phyloP scores from a whole-genome alignment of 2,113 vertebrate species.

The Bubalus kerabau region DNA sequence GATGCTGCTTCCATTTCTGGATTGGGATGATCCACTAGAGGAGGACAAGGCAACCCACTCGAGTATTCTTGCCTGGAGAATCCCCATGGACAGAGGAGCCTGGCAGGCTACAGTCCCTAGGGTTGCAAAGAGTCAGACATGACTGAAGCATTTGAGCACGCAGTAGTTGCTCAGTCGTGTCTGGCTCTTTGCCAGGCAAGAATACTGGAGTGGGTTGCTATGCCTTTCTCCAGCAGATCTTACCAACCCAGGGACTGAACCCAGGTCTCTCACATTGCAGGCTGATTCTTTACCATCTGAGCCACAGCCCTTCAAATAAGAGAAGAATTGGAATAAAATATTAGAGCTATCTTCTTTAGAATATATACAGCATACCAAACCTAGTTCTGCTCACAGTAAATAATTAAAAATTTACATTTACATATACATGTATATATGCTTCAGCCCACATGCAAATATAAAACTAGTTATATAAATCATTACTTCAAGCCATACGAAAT shows the following conservation, averaged over 20 bases:
- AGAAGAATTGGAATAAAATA: not conserved
- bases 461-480: constrained; percentile 21
- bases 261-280: not conserved
- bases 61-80: not conserved
- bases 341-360: not conserved
- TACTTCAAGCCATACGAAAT: not conserved
- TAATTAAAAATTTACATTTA: not conserved
- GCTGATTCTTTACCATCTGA: not conserved
- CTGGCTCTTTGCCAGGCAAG: not conserved
- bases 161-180: not conserved
- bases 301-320: not conserved
- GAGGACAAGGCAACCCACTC: not conserved
- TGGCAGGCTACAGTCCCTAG: not conserved
- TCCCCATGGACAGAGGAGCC: not conserved
- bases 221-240: not conserved
- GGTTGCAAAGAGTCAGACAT: not conserved
- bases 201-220: not conserved
- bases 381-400: not conserved
- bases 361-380: not conserved
- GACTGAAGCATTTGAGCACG: not conserved
- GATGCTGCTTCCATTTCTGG: not conserved
- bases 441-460: constrained; percentile 14
- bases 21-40: not conserved
- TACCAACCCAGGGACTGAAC: not conserved
- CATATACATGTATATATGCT: not conserved